Evolutionary conservation across 2,797 vertebrate genomes (phyloP), one percentile per base, ranked within the genome.

Genomic region (Myotis daubentonii): DNA sequence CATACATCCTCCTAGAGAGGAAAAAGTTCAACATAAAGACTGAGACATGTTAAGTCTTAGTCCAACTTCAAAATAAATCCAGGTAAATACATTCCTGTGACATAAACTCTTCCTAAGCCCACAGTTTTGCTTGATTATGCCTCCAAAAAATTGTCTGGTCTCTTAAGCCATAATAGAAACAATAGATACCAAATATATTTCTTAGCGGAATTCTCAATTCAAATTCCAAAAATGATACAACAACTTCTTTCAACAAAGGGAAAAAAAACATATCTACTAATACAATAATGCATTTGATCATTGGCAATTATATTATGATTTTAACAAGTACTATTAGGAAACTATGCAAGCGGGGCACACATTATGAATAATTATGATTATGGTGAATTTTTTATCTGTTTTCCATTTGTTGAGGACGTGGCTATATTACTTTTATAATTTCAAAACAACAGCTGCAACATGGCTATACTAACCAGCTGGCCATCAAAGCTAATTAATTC

Each of bases 61-160:
- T 62, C 87, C 86, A 47, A 66, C 65, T 88, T 92, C 80, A 93
- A 76, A 91, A 70, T 70, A 87, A 96, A 81, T 51, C n/a, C 82
- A 74, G 57, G 41, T 51, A 75, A 88, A 76, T 65, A 15, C n/a
- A 47, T 76, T 49, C 17, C 68, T 51, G 1, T 22, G 38, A 71
- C 11, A 2, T 36, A 83, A 76, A 72, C 8, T 80, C 28, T 70
- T 82, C 66, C 78, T 76, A 22, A 12, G 6, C 22, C 55, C 47
- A 75, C 68, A 72, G 20, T 55, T 95, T 80, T 68, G n/a, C 55
- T 89, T 91, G 49, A 60, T 80, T 71, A 68, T 71, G 6, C 8
- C 65, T 87, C 55, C 51, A 83, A 23, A 82, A 55, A 10, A 74
- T 25, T 91, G 8, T 62, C 44, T 80, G 38, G 5, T 33, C 15